phyloP scores from a whole-genome alignment of 2,797 vertebrate species.

The Gambusia yucatana region DNA sequence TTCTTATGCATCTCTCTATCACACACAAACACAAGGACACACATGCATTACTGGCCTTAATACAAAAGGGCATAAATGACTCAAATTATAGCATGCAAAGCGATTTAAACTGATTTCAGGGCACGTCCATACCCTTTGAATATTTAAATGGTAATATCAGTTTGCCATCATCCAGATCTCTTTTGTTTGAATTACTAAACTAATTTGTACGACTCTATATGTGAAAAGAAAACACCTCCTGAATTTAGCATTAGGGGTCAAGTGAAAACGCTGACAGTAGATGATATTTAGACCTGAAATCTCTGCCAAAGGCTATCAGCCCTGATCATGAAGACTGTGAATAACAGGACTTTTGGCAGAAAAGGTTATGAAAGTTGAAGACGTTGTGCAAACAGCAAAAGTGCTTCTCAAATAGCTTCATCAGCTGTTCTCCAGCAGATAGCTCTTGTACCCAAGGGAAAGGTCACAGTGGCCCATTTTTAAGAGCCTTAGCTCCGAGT shows the following conservation, averaged over 20 bases:
- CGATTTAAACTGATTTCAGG: neutral
- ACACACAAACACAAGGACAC: neutral
- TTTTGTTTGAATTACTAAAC: neutral
- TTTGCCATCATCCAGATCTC: neutral
- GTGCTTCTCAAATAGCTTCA: constrained; percentile 67
- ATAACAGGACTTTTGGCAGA: constrained; percentile 70
- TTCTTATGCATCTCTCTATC: neutral
- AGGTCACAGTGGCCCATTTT: constrained; percentile 72
- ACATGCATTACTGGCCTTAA: neutral
- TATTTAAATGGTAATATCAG: neutral
- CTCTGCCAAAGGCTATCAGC: constrained; percentile 46
- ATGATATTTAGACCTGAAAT: constrained; percentile 51
- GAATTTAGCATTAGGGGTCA: constrained; percentile 18
- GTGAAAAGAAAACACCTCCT: constrained; percentile 31
- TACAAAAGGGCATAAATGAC: neutral
- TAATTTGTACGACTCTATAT: constrained; percentile 29
- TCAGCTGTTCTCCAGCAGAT: constrained; percentile 73
- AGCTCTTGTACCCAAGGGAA: constrained; percentile 71
- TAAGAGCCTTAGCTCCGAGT: constrained; percentile 62
- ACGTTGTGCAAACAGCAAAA: constrained; percentile 67
- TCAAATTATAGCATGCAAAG: neutral
- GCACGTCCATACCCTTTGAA: neutral
- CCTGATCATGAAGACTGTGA: constrained; percentile 55
- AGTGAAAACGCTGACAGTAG: constrained; percentile 33
- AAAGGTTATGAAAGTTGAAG: constrained; percentile 70